phyloP scores from a whole-genome alignment of 1,140 invertebrate species.

The Episyrphus balteatus region DNA sequence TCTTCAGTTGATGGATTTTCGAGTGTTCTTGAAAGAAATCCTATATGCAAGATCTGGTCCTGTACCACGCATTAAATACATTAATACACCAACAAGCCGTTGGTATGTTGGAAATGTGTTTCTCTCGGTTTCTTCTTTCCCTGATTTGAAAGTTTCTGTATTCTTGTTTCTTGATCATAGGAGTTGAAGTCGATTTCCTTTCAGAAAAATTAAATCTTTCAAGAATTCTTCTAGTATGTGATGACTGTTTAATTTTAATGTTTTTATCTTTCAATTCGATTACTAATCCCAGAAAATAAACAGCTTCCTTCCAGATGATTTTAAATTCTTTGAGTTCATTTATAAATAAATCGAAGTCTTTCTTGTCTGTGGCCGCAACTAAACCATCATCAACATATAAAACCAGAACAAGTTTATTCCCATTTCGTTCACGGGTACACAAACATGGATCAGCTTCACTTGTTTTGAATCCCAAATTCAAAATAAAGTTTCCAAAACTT shows the following conservation, averaged over 20 bases:
- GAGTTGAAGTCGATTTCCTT: conserved; percentile 29
- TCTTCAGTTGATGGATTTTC: conserved; percentile 30
- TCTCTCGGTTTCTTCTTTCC: conserved; percentile 5
- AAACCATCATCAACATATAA: no score
- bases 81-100: conserved; percentile 34
- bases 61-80: conserved; percentile 29
- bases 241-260: conserved; percentile 21
- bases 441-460: conserved; percentile 29
- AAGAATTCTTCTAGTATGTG: conserved; percentile 28
- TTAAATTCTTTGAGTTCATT: conserved; percentile 20
- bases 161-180: conserved; percentile 17
- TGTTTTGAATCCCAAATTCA: no score
- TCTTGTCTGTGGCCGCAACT: conserved; percentile 15
- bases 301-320: conserved; percentile 12
- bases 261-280: conserved; percentile 21
- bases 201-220: conserved; percentile 25
- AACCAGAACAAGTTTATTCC: no score
- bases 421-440: conserved; percentile 32
- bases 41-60: conserved; percentile 35
- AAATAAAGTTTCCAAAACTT: no score
- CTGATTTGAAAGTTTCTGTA: no score
- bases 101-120: conserved; percentile 24
- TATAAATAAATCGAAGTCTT: conserved; percentile 12
- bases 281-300: conserved; percentile 25
- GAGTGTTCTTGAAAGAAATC: conserved; percentile 25